Percentiles rank a stretch among this genome's conserved stretches.
Conservation (phyloP, 2,797 vertebrate species). For the Melopsittacus undulatus region DNA sequence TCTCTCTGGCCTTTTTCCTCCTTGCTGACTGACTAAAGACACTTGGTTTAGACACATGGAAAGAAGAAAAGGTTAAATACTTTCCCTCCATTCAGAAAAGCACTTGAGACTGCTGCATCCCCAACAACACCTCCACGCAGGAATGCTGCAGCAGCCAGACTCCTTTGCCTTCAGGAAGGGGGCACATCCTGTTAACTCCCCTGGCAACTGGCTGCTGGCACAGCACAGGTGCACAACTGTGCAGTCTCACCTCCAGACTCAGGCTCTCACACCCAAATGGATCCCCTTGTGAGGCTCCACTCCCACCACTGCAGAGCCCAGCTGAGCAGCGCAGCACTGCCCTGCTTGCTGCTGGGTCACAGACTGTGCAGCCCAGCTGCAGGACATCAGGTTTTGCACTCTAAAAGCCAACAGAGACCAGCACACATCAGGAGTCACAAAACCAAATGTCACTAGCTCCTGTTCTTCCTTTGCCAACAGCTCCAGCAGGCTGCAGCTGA, state of each 20-base stretch:
- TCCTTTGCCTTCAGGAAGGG: background rate
- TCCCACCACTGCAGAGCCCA: background rate
- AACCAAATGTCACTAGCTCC: background rate
- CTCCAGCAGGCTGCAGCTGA: background rate
- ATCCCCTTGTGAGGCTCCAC: background rate
- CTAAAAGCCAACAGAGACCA: background rate
- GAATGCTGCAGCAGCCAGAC: background rate
- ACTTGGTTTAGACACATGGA: background rate
- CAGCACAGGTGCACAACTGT: rapidly evolving
- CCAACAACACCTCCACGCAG: background rate
- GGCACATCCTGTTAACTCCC: background rate
- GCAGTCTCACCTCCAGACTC: background rate
- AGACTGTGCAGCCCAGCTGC: background rate
- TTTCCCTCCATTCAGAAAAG: background rate
- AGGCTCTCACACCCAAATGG: rapidly evolving
- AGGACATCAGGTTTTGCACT: background rate
- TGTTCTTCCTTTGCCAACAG: background rate
- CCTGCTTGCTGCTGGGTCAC: background rate
- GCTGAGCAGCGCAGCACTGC: background rate
- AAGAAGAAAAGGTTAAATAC: background rate
- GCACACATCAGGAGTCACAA: background rate
- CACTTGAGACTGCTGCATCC: background rate
- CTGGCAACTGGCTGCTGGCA: background rate
- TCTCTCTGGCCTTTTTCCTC: background rate
- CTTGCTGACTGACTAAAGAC: background rate